Percentiles rank a stretch among this genome's conserved stretches.
Evolutionary conservation across 2,113 vertebrate genomes (phyloP).

Genomic region (Pogona vitticeps): DNA sequence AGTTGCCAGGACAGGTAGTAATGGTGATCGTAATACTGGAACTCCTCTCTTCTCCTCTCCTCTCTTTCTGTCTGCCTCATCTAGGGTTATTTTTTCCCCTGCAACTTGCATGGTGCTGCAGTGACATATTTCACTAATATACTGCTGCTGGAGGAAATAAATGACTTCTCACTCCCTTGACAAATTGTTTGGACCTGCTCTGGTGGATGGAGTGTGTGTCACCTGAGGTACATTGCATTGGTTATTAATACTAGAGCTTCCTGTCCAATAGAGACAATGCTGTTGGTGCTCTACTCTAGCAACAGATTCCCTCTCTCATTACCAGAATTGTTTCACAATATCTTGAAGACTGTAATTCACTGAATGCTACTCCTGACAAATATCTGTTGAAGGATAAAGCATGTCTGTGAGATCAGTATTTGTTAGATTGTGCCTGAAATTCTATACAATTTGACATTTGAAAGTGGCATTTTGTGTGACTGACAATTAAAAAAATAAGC

Average conservation of each 20-base stretch:
- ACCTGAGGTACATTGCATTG: neutral
- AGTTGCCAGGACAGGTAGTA: neutral
- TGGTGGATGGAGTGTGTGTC: neutral
- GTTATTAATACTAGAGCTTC: neutral
- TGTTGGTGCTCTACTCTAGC: neutral
- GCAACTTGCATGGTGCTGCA: neutral
- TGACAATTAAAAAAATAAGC: constrained; percentile 15
- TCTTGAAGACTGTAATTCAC: neutral
- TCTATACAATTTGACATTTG: constrained; percentile 21
- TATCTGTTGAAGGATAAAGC: neutral
- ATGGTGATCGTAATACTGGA: neutral
- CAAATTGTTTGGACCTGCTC: neutral
- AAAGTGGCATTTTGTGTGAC: neutral
- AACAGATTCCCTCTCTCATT: neutral
- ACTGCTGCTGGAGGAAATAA: neutral
- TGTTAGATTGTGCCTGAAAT: neutral
- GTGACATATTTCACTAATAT: neutral
- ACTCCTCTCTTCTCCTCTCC: neutral
- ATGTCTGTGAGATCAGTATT: neutral
- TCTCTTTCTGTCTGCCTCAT: neutral
- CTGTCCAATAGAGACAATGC: neutral
- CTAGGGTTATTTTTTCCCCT: neutral
- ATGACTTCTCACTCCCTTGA: neutral
- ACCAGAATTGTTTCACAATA: neutral
- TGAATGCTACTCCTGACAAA: neutral